Conservation (phyloP, 2,113 vertebrate genomes). For the Lanius ludovicianus region DNA sequence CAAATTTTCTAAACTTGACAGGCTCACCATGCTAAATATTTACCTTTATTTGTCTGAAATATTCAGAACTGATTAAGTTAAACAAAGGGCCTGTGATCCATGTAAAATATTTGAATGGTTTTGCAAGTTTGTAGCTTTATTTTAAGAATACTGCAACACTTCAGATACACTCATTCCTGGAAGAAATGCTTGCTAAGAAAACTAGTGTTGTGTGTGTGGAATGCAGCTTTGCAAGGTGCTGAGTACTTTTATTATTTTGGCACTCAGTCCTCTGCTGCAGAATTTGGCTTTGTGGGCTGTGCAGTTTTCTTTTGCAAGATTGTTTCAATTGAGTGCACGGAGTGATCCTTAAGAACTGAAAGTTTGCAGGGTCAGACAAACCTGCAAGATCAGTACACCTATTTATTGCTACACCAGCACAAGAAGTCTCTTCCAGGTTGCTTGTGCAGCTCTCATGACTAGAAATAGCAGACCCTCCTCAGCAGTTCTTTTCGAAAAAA, state of each 20-base stretch:
- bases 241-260: slow-evolving; percentile 36
- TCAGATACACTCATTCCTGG: not conserved
- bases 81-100: not conserved
- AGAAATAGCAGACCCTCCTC: not conserved
- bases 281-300: not conserved
- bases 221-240: slow-evolving; percentile 13
- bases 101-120: not conserved
- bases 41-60: not conserved
- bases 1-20: not conserved
- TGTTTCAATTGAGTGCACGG: not conserved
- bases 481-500: not conserved
- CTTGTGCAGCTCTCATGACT: not conserved
- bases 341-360: not conserved
- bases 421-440: not conserved
- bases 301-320: not conserved
- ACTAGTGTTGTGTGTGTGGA: not conserved
- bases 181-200: slow-evolving; percentile 2
- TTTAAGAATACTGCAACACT: not conserved
- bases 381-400: not conserved
- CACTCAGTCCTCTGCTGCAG: slow-evolving; percentile 2
- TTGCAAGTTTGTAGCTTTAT: not conserved
- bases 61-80: not conserved
- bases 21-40: not conserved
- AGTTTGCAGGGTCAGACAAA: not conserved
- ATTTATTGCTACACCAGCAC: not conserved